Conservation (phyloP, 2,797 vertebrate genomes). For the Leucoraja ocellata region DNA sequence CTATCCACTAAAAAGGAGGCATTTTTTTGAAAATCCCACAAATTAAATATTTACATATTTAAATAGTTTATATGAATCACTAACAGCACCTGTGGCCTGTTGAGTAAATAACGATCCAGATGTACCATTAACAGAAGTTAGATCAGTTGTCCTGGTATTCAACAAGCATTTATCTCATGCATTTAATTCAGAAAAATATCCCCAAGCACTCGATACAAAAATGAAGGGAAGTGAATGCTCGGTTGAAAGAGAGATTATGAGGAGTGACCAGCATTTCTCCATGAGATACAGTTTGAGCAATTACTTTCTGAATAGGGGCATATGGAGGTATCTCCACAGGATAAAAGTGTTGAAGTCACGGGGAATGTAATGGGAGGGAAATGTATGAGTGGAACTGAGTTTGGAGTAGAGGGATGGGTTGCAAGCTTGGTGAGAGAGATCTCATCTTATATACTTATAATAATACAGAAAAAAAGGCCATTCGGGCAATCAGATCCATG, state of each 20-base stretch:
- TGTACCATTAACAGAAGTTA: not conserved
- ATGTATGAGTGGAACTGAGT: no score
- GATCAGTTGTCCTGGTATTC: not conserved
- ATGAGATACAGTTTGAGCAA: not conserved
- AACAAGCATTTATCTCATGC: not conserved
- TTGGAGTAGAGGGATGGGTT: not conserved
- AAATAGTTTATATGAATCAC: not conserved
- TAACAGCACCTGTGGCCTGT: not conserved
- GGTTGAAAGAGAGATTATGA: not conserved
- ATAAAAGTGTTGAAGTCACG: not conserved
- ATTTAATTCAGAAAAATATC: not conserved
- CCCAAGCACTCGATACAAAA: not conserved
- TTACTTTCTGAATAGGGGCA: not conserved
- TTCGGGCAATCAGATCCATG: no score
- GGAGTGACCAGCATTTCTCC: not conserved
- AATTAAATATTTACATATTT: not conserved
- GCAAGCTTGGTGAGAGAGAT: not conserved
- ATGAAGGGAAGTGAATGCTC: not conserved
- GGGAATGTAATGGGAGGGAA: no score
- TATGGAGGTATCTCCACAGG: not conserved
- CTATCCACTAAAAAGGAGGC: not conserved
- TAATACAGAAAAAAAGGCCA: no score
- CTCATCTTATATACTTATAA: no score
- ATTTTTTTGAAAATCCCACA: not conserved
- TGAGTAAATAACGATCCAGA: not conserved